phyloP scores from a whole-genome alignment of 2,888 invertebrate species.

The Drosophila nr. perissopoda region DNA sequence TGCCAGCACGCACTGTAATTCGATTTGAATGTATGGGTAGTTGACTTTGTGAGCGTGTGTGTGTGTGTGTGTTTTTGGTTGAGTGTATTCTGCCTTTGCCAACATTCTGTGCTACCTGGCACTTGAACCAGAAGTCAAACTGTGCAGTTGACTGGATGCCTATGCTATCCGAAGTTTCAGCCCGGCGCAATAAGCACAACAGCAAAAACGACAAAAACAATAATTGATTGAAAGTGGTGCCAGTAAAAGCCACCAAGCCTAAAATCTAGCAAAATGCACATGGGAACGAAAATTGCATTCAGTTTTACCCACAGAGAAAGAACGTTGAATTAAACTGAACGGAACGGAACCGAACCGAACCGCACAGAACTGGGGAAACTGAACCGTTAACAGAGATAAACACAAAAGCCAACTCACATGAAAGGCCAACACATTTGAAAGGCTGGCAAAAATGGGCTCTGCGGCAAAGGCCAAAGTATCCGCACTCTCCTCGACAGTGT shows the following conservation, averaged over 20 bases:
- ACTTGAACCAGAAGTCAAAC: constrained; percentile 67
- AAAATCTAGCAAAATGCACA: constrained; percentile 28
- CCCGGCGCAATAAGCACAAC: constrained; percentile 46
- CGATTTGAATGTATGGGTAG: constrained; percentile 56
- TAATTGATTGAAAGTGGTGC: constrained; percentile 41
- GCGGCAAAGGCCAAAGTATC: constrained; percentile 97
- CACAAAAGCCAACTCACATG: constrained; percentile 87
- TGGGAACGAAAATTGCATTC: constrained; percentile 65
- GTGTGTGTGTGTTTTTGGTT: constrained; percentile 11
- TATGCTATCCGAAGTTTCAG: constrained; percentile 61
- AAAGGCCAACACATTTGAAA: constrained; percentile 94
- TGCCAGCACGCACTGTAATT: constrained; percentile 65
- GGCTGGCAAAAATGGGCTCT: constrained; percentile 94
- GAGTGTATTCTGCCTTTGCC: constrained; percentile 62
- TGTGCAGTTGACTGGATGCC: constrained; percentile 71
- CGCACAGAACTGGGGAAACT: constrained; percentile 13
- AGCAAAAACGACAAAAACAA: constrained; percentile 27
- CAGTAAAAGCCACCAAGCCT: constrained; percentile 41
- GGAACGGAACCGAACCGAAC: constrained; percentile 12
- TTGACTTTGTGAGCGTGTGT: constrained; percentile 19
- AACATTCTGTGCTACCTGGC: constrained; percentile 42
- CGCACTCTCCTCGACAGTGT: constrained; percentile 92
- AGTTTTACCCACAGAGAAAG: constrained; percentile 33
- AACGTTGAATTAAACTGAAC: constrained; percentile 13
- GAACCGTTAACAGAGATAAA: constrained; percentile 10